Evolutionary conservation across 2,113 vertebrate species (phyloP).

Genomic region (Campylomormyrus numenius): DNA sequence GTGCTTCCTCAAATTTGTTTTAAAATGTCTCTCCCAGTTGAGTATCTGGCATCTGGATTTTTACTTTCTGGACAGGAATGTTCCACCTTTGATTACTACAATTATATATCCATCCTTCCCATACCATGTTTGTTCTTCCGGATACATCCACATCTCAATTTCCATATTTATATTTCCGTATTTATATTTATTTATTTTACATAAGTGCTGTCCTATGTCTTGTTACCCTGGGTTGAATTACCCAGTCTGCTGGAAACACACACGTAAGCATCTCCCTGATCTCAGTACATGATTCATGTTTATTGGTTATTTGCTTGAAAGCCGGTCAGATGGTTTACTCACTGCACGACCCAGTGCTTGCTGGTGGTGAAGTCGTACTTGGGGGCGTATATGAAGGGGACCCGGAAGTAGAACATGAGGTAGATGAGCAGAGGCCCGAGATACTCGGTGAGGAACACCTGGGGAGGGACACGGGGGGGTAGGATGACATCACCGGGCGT

Average conservation of each 20-base stretch:
- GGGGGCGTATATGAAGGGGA: conserved; percentile 79
- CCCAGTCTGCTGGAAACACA: background rate
- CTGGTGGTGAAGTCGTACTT: conserved; percentile 82
- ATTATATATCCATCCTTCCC: background rate
- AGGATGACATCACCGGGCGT: background rate
- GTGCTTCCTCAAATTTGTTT: too few species aligned
- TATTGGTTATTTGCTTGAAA: background rate
- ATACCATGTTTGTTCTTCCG: background rate
- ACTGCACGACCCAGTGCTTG: conserved; percentile 83
- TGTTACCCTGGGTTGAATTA: background rate
- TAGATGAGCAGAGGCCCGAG: conserved; percentile 79
- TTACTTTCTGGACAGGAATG: background rate
- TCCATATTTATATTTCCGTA: background rate
- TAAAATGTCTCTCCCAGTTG: too few species aligned
- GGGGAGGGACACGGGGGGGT: background rate
- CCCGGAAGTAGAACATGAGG: conserved; percentile 83
- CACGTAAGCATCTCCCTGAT: background rate
- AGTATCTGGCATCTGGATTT: background rate
- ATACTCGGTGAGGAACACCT: conserved; percentile 86
- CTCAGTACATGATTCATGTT: background rate
- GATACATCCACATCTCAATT: background rate
- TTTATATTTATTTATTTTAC: background rate
- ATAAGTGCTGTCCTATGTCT: background rate
- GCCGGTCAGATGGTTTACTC: conserved; percentile 50
- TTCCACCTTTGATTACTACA: background rate